A percentile compares a stretch with the other conserved stretches of the same genome.
phyloP scores from a whole-genome alignment of 2,888 invertebrate genomes.

The Panzeria rudis region DNA sequence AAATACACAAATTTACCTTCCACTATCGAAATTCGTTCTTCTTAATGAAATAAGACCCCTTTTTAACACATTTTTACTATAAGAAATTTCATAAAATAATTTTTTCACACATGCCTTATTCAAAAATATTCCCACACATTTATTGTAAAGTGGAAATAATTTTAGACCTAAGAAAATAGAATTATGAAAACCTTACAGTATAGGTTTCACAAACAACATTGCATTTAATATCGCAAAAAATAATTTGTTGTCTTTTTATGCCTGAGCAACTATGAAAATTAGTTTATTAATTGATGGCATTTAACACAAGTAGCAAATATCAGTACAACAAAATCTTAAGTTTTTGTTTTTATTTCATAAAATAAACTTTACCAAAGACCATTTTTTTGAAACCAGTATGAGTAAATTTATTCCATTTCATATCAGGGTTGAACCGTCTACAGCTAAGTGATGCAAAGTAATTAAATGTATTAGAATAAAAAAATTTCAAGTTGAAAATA shows the following conservation, averaged over 20 bases:
- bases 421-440: background rate
- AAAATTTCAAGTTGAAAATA: background rate
- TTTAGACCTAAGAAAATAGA: conserved; percentile 14
- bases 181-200: no score
- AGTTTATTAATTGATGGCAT: conserved; percentile 57
- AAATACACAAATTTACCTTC: background rate
- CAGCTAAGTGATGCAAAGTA: background rate
- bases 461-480: background rate
- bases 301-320: background rate
- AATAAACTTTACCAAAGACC: conserved; percentile 1
- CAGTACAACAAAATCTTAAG: background rate
- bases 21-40: background rate
- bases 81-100: background rate
- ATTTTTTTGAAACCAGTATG: background rate
- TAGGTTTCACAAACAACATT: no score
- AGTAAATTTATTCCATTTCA: background rate
- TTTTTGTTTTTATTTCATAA: background rate
- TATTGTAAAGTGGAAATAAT: background rate
- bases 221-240: conserved; percentile 21
- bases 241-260: conserved; percentile 35
- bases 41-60: no score
- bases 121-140: conserved; percentile 17
- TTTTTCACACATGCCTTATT: background rate
- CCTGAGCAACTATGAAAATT: conserved; percentile 43
- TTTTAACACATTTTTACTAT: no score